Percentiles rank a stretch among this genome's conserved stretches.
Conservation (phyloP, 2,797 vertebrate genomes). For the Phataginus tricuspis region DNA sequence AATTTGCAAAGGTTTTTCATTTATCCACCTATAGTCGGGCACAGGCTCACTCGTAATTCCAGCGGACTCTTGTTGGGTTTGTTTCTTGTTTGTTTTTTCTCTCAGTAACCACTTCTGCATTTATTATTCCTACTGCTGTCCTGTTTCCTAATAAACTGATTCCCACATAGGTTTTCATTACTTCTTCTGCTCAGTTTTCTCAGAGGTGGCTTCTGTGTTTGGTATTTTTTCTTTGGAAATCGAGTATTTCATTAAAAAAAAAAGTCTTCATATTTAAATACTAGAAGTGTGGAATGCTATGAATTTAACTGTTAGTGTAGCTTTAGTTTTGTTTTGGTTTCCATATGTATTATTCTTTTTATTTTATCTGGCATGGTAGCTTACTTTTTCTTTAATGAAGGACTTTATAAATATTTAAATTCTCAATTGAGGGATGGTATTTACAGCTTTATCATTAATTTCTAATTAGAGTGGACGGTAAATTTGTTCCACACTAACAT, state of each 20-base stretch:
- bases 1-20: no score
- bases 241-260: neutral
- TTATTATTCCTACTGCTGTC: no score
- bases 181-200: no score
- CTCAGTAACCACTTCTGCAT: no score
- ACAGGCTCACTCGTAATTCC: no score
- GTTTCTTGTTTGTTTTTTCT: no score
- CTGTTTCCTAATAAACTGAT: no score
- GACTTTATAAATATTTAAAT: neutral
- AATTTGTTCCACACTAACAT: neutral
- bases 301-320: neutral
- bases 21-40: no score
- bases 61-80: no score
- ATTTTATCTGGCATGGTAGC: neutral
- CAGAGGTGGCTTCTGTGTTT: no score
- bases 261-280: neutral
- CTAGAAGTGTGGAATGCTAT: neutral
- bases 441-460: neutral
- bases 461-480: neutral
- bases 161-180: no score
- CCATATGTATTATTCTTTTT: neutral
- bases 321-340: neutral
- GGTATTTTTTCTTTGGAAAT: neutral
- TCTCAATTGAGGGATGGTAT: neutral
- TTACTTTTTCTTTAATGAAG: neutral